Percentiles rank a stretch among this genome's conserved stretches.
phyloP scores from a whole-genome alignment of 1,140 invertebrate genomes.

The Physella acuta region DNA sequence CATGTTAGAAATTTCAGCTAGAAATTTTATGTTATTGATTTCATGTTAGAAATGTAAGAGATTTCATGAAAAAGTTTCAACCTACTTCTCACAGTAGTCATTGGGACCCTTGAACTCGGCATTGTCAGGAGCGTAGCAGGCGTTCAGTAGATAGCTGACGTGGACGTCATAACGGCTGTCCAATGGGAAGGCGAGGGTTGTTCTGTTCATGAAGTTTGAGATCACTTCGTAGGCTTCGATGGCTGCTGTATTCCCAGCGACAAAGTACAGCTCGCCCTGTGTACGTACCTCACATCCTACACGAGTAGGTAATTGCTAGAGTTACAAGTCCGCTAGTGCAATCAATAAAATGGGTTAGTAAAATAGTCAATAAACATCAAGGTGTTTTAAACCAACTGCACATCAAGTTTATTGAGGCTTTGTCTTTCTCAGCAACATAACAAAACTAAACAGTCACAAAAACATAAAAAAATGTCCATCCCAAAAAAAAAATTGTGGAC shows the following conservation, averaged over 20 bases:
- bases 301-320: not conserved
- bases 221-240: constrained; percentile 26
- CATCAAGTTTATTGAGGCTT: not conserved
- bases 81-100: constrained; percentile 28
- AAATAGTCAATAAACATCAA: not conserved
- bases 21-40: not conserved
- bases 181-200: too few relatives aligned
- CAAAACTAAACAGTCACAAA: not conserved
- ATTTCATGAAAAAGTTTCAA: not conserved
- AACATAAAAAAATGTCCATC: not conserved
- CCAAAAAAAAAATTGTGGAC: not conserved
- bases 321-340: not conserved
- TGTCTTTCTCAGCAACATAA: not conserved
- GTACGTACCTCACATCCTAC: constrained; percentile 14
- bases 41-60: not conserved
- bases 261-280: constrained; percentile 27
- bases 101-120: constrained; percentile 3
- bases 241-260: constrained; percentile 19
- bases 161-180: not conserved
- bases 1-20: not conserved
- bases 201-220: constrained; percentile 11
- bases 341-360: not conserved
- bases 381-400: not conserved
- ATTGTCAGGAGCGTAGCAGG: constrained; percentile 15
- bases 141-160: constrained; percentile 20